phyloP scores from a whole-genome alignment of 2,113 vertebrate genomes.

The Poeciliopsis turrubarensis region DNA sequence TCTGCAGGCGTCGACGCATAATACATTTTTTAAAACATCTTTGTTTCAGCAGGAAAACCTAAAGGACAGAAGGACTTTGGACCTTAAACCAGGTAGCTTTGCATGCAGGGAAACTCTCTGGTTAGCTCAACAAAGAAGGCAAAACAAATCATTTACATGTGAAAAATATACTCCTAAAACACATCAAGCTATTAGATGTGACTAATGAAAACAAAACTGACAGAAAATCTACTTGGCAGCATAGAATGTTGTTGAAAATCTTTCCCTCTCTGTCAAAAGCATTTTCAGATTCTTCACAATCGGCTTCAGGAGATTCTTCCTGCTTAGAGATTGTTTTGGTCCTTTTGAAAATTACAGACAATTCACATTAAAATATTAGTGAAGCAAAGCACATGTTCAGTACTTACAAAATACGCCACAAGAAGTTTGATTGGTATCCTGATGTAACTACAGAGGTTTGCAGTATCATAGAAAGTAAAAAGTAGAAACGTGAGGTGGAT shows the following conservation, averaged over 20 bases:
- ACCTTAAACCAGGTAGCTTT: neutral
- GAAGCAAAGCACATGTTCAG: no score
- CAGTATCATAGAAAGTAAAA: neutral
- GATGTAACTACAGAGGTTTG: no score
- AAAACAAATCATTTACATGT: neutral
- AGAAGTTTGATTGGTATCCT: no score
- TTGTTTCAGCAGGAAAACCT: neutral
- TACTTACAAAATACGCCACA: no score
- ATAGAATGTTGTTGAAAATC: neutral
- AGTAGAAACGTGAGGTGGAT: neutral
- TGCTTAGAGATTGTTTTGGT: no score
- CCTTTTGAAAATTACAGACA: no score
- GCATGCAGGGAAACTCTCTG: neutral
- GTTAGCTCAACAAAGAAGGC: neutral
- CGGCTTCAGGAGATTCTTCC: no score
- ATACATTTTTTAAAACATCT: neutral
- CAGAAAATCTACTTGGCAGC: no score
- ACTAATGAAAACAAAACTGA: neutral
- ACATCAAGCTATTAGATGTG: neutral
- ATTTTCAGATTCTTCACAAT: no score
- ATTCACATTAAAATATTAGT: no score
- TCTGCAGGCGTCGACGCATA: neutral
- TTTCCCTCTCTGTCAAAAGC: neutral
- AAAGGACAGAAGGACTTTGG: neutral
- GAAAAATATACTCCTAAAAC: neutral